Conservation (phyloP, 2,888 invertebrate species). For the Tetheella fluctuosa region DNA sequence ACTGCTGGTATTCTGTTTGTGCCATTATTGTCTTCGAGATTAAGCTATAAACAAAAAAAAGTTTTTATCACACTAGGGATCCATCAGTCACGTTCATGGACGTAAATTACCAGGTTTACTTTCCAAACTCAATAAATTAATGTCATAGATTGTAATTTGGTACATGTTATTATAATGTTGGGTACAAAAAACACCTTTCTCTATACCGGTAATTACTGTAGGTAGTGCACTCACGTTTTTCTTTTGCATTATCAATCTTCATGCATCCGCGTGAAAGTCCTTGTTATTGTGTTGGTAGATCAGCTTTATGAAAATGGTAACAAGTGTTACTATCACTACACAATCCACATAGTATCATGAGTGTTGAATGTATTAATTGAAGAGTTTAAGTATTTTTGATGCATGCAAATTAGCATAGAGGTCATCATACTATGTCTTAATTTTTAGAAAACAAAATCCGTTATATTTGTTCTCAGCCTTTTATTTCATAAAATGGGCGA, state of each 20-base stretch:
- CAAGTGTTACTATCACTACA: conserved; percentile 44
- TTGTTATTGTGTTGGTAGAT: conserved; percentile 50
- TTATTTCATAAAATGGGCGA: no score
- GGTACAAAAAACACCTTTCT: conserved; percentile 69
- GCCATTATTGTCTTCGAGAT: conserved; percentile 18
- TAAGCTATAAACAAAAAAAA: conserved; percentile 38
- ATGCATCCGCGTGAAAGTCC: conserved; percentile 70
- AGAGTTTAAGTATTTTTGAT: background rate
- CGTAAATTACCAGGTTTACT: conserved; percentile 66
- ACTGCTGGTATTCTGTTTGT: conserved; percentile 8
- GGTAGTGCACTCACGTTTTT: conserved; percentile 64
- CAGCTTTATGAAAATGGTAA: conserved; percentile 55
- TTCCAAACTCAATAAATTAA: conserved; percentile 71
- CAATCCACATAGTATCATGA: background rate
- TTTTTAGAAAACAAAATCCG: background rate
- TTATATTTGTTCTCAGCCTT: background rate
- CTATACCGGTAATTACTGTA: conserved; percentile 67
- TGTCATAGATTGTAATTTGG: conserved; percentile 73
- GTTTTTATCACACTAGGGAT: conserved; percentile 47
- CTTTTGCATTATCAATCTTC: conserved; percentile 65
- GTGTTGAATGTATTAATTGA: background rate
- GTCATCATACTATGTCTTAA: background rate
- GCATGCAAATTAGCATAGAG: background rate
- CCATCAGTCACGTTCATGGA: conserved; percentile 61
- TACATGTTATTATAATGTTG: conserved; percentile 66